Percentiles rank a stretch among this genome's conserved stretches.
phyloP scores from a whole-genome alignment of 2,888 invertebrate species.

The Sminthurides aquaticus region DNA sequence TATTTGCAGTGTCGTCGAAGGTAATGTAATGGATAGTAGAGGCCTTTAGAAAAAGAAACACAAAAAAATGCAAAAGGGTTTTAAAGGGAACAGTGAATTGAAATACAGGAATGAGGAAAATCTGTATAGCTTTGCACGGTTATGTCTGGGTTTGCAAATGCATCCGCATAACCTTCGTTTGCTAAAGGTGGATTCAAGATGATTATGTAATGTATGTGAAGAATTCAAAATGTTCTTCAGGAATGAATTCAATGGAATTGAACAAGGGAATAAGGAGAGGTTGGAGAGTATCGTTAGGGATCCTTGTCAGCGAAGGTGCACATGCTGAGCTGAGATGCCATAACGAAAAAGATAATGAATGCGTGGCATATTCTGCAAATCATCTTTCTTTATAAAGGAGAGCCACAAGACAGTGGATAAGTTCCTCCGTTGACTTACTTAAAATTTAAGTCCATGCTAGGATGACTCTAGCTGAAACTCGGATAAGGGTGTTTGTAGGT shows the following conservation, averaged over 20 bases:
- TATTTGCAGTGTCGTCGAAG: too few relatives aligned
- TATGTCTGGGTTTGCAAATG: neutral
- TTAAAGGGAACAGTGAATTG: too few relatives aligned
- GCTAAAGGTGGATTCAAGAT: constrained; percentile 3
- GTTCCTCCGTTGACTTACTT: too few relatives aligned
- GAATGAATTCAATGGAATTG: neutral
- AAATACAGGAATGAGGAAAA: too few relatives aligned
- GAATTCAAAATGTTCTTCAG: too few relatives aligned
- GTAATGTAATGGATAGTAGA: too few relatives aligned
- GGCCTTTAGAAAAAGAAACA: too few relatives aligned
- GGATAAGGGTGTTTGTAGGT: too few relatives aligned
- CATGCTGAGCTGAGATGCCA: neutral
- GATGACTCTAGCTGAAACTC: too few relatives aligned
- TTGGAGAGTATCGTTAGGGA: neutral
- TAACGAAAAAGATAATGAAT: neutral
- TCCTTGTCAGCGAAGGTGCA: neutral
- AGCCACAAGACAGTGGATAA: too few relatives aligned
- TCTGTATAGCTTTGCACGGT: neutral
- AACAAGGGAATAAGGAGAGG: neutral
- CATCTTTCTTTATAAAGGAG: constrained; percentile 1
- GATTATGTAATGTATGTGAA: neutral
- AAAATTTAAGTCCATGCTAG: too few relatives aligned
- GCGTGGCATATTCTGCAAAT: constrained; percentile 2
- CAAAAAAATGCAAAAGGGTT: too few relatives aligned
- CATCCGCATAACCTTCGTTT: neutral